These are phyloP conservation scores for Trichosurus vulpecula DNA, from an alignment of 2,797 vertebrate species.

Conservation along the genomic window DNA sequence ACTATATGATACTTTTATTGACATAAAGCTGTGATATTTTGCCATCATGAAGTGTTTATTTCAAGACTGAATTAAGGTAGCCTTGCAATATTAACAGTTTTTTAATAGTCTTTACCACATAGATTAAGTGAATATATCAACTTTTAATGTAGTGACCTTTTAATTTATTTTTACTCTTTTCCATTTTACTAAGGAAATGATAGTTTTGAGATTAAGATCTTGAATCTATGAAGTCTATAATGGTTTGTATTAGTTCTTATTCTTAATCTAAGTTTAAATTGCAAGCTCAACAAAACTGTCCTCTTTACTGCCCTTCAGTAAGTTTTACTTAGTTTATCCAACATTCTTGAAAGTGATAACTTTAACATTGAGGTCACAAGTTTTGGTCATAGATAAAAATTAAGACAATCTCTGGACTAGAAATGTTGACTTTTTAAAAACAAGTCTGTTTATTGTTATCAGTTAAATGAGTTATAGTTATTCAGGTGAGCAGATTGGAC, in stretches of 20 bases:
- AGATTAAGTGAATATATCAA: neutral
- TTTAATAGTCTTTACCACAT: neutral
- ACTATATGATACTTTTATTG: neutral
- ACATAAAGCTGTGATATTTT: constrained; percentile 3
- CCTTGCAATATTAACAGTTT: neutral
- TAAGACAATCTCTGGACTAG: constrained; percentile 18
- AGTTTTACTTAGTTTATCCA: constrained; percentile 22
- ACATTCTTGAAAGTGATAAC: constrained; percentile 7
- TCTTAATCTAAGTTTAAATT: constrained; percentile 1
- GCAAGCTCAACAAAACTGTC: neutral
- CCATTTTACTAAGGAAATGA: constrained; percentile 3
- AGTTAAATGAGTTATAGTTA: neutral
- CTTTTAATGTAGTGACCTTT: neutral
- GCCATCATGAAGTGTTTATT: neutral
- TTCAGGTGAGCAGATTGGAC: neutral
- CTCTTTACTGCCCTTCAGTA: neutral
- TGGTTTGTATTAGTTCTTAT: constrained; percentile 39
- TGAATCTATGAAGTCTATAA: neutral
- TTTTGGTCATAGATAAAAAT: constrained; percentile 32
- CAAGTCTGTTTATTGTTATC: neutral
- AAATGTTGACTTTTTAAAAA: constrained; percentile 18
- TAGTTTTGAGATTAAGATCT: constrained; percentile 6
- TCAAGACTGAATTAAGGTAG: neutral
- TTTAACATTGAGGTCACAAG: neutral
- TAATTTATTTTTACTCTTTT: constrained; percentile 1